A percentile compares a stretch with the other conserved stretches of the same genome.
These are phyloP conservation scores for Camponotus pennsylvanicus DNA, from an alignment of 1,140 invertebrate species.

Conservation along the genomic window DNA sequence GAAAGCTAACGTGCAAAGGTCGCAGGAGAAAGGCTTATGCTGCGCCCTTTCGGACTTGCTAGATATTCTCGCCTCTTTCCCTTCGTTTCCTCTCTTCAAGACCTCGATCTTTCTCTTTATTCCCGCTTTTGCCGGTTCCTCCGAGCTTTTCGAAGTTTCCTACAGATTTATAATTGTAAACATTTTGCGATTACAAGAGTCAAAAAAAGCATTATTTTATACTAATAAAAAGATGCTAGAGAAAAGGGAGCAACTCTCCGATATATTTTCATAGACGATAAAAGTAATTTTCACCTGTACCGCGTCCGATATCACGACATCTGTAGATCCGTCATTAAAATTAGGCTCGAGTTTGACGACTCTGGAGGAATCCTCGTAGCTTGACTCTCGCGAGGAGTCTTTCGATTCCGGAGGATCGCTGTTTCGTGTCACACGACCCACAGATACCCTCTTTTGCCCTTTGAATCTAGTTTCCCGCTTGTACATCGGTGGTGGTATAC, in stretches of 20 bases:
- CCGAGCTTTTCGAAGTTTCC: conserved; percentile 74
- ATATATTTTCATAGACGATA: neutral
- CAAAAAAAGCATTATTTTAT: neutral
- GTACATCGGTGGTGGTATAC: conserved; percentile 79
- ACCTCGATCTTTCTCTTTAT: conserved; percentile 65
- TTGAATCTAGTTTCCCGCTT: conserved; percentile 84
- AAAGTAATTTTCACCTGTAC: conserved; percentile 77
- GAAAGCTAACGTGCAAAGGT: conserved; percentile 86
- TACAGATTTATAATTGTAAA: conserved; percentile 31
- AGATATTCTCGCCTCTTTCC: conserved; percentile 59
- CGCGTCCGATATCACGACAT: conserved; percentile 77
- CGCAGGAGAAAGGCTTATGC: conserved; percentile 85
- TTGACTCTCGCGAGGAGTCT: conserved; percentile 47
- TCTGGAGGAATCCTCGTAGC: conserved; percentile 62
- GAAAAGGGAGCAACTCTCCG: no score
- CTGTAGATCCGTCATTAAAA: conserved; percentile 73
- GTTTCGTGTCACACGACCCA: conserved; percentile 76
- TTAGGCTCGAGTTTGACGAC: conserved; percentile 73
- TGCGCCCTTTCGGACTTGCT: conserved; percentile 74
- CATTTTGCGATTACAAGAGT: neutral
- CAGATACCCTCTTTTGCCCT: conserved; percentile 87
- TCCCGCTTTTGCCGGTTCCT: conserved; percentile 68
- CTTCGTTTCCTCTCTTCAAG: conserved; percentile 57
- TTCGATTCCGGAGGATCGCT: conserved; percentile 72
- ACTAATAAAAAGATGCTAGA: no score